These are phyloP conservation scores for Beroe forskalii DNA, from an alignment of 37 sponge, comb jelly and placozoan genomes.

Conservation along the genomic window DNA sequence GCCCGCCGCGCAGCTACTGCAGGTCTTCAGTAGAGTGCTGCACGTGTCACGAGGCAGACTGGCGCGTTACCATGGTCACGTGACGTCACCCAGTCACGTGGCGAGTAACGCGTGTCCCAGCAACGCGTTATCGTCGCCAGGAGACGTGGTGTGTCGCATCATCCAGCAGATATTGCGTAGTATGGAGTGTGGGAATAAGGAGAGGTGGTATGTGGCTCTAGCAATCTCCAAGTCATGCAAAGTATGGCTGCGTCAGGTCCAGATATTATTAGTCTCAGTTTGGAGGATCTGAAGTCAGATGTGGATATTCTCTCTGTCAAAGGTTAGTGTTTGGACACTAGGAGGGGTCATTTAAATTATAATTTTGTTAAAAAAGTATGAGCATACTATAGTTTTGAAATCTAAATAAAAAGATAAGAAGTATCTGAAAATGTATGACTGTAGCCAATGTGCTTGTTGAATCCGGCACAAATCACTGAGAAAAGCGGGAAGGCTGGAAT, in stretches of 20 bases:
- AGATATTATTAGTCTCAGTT: background rate
- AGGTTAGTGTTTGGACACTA: background rate
- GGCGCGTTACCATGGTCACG: background rate
- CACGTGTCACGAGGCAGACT: background rate
- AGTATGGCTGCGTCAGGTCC: background rate
- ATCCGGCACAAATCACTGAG: no score
- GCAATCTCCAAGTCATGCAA: slow-evolving; percentile 6
- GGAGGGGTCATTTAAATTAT: no score
- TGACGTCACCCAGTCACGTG: background rate
- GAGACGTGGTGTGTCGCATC: slow-evolving; percentile 24
- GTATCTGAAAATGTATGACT: background rate
- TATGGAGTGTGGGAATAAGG: slow-evolving; percentile 22
- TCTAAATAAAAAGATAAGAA: background rate
- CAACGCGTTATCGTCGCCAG: background rate
- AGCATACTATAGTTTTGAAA: no score
- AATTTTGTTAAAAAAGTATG: no score
- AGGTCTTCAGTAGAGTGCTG: background rate
- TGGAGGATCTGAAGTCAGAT: background rate
- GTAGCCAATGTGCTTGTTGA: no score
- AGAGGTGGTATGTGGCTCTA: slow-evolving; percentile 25
- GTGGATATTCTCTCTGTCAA: background rate
- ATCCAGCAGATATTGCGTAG: background rate
- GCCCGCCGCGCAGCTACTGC: slow-evolving; percentile 5
- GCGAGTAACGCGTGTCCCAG: no score
- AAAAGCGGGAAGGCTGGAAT: no score